Percentiles rank a stretch among this genome's conserved stretches.
Evolutionary conservation across 2,797 vertebrate genomes (phyloP).

Genomic region (Megalops cyprinoides): DNA sequence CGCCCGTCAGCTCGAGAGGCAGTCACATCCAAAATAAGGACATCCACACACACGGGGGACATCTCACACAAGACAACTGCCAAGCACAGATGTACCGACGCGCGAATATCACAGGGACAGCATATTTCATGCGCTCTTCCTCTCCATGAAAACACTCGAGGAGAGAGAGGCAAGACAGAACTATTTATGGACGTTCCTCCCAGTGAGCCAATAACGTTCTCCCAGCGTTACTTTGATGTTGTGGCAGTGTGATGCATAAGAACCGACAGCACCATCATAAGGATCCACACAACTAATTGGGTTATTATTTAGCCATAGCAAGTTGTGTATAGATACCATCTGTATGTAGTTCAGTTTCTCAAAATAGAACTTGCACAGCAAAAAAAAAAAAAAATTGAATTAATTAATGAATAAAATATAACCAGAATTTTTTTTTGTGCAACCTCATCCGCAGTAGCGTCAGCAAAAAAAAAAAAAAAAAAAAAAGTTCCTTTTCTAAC

Average conservation of each 20-base stretch:
- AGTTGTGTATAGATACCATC: background rate
- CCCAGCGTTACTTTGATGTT: background rate
- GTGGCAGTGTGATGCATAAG: background rate
- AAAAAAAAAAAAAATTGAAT: conserved; percentile 20
- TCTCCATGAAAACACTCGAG: too few species aligned
- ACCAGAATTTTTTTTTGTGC: conserved; percentile 18
- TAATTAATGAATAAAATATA: conserved; percentile 49
- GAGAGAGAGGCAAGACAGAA: too few species aligned
- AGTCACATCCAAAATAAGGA: background rate
- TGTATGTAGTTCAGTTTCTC: conserved; percentile 11
- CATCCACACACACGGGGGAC: background rate
- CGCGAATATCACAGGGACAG: background rate
- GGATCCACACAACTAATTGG: background rate
- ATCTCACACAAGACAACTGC: background rate
- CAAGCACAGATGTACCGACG: background rate
- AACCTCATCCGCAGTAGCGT: conserved; percentile 26
- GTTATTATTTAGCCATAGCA: background rate
- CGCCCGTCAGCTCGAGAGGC: background rate
- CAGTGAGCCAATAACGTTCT: background rate
- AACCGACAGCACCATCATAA: background rate
- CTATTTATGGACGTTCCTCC: too few species aligned
- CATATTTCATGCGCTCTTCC: background rate
- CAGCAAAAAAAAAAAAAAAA: conserved; percentile 26
- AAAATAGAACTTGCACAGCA: conserved; percentile 13
- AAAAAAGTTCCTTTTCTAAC: background rate